Evolutionary conservation across 2,888 invertebrate species (phyloP), one percentile per base, ranked within the genome.

Genomic region (Phanerotoma sp.): DNA sequence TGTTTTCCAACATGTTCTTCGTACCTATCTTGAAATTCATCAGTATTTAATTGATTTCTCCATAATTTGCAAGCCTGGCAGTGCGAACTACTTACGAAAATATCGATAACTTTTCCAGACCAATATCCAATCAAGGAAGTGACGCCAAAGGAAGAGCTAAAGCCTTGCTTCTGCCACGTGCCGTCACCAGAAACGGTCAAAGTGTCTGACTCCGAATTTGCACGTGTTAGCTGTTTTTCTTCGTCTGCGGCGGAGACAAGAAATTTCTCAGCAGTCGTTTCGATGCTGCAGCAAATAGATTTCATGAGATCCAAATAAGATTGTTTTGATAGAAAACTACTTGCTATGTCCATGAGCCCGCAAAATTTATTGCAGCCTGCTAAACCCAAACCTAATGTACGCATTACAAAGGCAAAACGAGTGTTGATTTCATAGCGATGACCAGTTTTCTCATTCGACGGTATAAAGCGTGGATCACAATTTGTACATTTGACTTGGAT

Each of bases 251-350:
- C 30, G 30, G 30, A 30, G 30, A 30, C 30, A 30, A 30, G 30
- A 30, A n/a, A n/a, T n/a, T n/a, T n/a, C n/a, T n/a, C n/a, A n/a
- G n/a, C n/a, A n/a, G n/a, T n/a, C n/a, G n/a, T n/a, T n/a, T n/a
- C n/a, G n/a, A n/a, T n/a, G n/a, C n/a, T n/a, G n/a, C n/a, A n/a
- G n/a, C n/a, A n/a, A n/a, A n/a, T n/a, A n/a, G n/a, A n/a, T n/a
- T n/a, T n/a, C n/a, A n/a, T n/a, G n/a, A n/a, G n/a, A n/a, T n/a
- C n/a, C n/a, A n/a, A n/a, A 49, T 61, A 56, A 25, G 48, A 57
- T 47, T 60, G 44, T 60, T 30, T 60, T 55, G 63, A 60, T 61
- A 66, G 57, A 61, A 64, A 64, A 6, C 15, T 30, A 48, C 50
- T 52, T 6, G 55, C 37, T 32, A 57, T 52, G 50, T 60, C 57